Conservation (phyloP, 2,113 vertebrate species). For the Leucoraja erinaceus region DNA sequence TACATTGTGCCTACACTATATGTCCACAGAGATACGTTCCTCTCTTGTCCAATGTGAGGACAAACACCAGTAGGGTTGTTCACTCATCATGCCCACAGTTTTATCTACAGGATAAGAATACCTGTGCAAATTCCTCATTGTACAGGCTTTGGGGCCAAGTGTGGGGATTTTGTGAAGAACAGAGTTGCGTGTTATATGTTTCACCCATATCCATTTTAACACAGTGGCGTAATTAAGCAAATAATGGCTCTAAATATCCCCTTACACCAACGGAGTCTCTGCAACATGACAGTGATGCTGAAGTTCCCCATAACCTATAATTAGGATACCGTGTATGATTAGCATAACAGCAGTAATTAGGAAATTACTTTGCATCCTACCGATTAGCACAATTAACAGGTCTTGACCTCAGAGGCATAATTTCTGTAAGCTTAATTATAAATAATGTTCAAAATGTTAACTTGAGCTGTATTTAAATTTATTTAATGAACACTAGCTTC, state of each 20-base stretch:
- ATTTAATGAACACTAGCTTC: not conserved
- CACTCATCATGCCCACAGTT: not conserved
- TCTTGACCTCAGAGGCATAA: not conserved
- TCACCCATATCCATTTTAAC: not conserved
- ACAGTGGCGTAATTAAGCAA: not conserved
- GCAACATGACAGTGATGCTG: not conserved
- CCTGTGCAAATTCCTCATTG: not conserved
- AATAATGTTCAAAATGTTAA: slow-evolving; percentile 13
- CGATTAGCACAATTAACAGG: not conserved
- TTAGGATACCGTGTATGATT: not conserved
- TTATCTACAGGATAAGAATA: not conserved
- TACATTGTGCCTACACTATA: not conserved
- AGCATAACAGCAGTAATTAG: not conserved
- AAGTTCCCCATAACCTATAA: not conserved
- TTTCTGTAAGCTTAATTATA: not conserved
- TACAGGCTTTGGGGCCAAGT: not conserved
- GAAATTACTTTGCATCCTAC: not conserved
- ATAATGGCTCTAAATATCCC: not conserved
- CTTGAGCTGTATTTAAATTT: not conserved
- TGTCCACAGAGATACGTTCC: not conserved
- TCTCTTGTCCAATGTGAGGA: not conserved
- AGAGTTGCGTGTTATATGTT: not conserved
- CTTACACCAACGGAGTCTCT: not conserved
- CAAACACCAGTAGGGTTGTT: not conserved
- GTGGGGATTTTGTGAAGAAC: not conserved